Evolutionary conservation across 1,140 invertebrate species (phyloP).

Genomic region (Macrocentrus cingulum): DNA sequence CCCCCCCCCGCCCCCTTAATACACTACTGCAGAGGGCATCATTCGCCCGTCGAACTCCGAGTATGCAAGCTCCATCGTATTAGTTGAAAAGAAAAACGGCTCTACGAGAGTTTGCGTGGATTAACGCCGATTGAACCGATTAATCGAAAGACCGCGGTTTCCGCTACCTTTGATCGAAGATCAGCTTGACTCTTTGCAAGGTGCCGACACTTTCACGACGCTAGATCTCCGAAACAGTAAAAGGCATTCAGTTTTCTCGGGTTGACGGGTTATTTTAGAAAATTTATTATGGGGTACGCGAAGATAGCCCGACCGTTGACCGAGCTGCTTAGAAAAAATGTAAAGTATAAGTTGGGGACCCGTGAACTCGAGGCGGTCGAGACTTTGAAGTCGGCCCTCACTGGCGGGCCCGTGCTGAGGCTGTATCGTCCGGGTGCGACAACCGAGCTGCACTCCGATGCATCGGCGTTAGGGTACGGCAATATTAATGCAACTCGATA

Average conservation of each 20-base stretch:
- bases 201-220: too few relatives aligned
- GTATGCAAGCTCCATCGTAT: too few relatives aligned
- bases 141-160: too few relatives aligned
- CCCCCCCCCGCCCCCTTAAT: too few relatives aligned
- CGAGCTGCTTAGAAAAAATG: conserved; percentile 21
- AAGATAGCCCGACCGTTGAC: conserved; percentile 28
- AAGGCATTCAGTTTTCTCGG: conserved; percentile 35
- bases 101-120: too few relatives aligned
- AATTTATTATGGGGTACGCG: conserved; percentile 30
- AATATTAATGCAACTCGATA: conserved; percentile 34
- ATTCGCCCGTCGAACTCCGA: too few relatives aligned
- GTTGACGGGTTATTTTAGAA: conserved; percentile 30
- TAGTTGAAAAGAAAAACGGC: too few relatives aligned
- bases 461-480: conserved; percentile 36
- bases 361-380: conserved; percentile 20
- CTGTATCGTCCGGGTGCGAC: conserved; percentile 13
- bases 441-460: conserved; percentile 43
- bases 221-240: too few relatives aligned
- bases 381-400: conserved; percentile 9
- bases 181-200: too few relatives aligned
- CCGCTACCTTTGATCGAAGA: too few relatives aligned
- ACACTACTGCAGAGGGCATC: too few relatives aligned
- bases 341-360: conserved; percentile 22
- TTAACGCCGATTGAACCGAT: too few relatives aligned
- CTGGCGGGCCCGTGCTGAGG: conserved; percentile 12